Evolutionary conservation across 2,888 invertebrate genomes (phyloP), one percentile per base, ranked within the genome.

Genomic region (Aporophyla nigra): DNA sequence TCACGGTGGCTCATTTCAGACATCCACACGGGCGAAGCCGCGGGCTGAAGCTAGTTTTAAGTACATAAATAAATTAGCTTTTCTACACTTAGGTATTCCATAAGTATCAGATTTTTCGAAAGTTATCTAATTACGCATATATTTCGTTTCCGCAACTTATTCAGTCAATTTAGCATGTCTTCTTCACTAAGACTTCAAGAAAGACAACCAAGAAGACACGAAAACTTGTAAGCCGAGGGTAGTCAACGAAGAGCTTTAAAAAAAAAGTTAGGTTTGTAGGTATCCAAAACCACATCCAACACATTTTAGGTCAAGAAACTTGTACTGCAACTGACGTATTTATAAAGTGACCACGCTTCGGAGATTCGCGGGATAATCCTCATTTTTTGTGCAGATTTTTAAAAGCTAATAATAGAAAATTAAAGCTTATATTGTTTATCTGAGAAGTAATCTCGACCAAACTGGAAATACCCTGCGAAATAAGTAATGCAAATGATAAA

Each of bases 301-400:
- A 24, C 19, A 51, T 63, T 67, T 79, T 71, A 84, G 54, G 79
- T 71, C 71, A 68, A 71, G 27, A 63, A 78, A 69, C 56, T 84
- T 69, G 9, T 21, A n/a, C 16, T 19, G n/a, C 61, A 43, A 69
- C 14, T 65, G 63, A 73, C 56, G 59, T 54, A 56, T 70, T 56
- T 51, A 53, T 69, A 58, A 19, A 49, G 66, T 58, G 53, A 61
- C 81, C 70, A 84, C 21, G 62, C 51, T 24, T 58, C 49, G 33
- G 43, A 43, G 19, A 62, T 70, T 40, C 10, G 12, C 7, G 58
- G 58, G 73, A 80, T 49, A 81, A 59, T 53, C 65, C 61, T 21
- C 24, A 16, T 70, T 59, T 82, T 78, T 78, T 63, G 21, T 7
- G 40, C 3, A 21, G 1, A 10, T 49, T n/a, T 68, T n/a, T 19